Percentiles rank a stretch among this genome's conserved stretches.
Conservation (phyloP, 2,888 invertebrate genomes). For the Siphonodentalium dalli region DNA sequence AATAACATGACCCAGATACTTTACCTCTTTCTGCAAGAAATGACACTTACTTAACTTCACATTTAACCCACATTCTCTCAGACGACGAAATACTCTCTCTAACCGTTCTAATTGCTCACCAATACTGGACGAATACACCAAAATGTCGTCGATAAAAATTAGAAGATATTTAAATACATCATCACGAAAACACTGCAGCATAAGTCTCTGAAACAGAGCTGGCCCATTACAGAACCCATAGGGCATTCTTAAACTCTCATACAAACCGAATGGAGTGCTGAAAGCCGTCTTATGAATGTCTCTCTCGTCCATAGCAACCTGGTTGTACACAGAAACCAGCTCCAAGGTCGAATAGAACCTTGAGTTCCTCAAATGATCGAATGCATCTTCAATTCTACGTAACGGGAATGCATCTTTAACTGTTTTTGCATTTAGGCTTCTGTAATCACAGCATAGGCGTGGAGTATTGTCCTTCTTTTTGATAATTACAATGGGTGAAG, state of each 20-base stretch:
- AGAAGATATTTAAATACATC: constrained; percentile 10
- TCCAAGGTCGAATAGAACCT: constrained; percentile 24
- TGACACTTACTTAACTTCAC: constrained; percentile 12
- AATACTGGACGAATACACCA: constrained; percentile 5
- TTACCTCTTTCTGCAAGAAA: constrained; percentile 1
- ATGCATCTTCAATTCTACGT: constrained; percentile 26
- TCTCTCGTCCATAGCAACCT: constrained; percentile 15
- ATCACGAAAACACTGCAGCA: constrained; percentile 11
- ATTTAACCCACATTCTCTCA: constrained; percentile 9
- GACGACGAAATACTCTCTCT: constrained; percentile 1
- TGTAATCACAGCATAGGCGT: constrained; percentile 22
- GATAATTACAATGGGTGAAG: constrained; percentile 30
- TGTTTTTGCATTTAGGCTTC: constrained; percentile 23
- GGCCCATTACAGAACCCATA: constrained; percentile 8
- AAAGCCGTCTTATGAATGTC: constrained; percentile 9
- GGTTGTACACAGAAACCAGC: constrained; percentile 23
- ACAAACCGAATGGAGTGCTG: constrained; percentile 2
- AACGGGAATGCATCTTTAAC: constrained; percentile 23
- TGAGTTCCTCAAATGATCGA: constrained; percentile 21
- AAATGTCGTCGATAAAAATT: constrained; percentile 13
- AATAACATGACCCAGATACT: constrained; percentile 11
- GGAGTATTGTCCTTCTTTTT: constrained; percentile 26
- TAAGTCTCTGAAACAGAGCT: constrained; percentile 14
- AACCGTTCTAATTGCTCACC: constrained; percentile 9
- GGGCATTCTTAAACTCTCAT: constrained; percentile 10